A percentile compares a stretch with the other conserved stretches of the same genome.
Conservation (phyloP, 2,113 vertebrate genomes). For the Lichenostomus cassidix region DNA sequence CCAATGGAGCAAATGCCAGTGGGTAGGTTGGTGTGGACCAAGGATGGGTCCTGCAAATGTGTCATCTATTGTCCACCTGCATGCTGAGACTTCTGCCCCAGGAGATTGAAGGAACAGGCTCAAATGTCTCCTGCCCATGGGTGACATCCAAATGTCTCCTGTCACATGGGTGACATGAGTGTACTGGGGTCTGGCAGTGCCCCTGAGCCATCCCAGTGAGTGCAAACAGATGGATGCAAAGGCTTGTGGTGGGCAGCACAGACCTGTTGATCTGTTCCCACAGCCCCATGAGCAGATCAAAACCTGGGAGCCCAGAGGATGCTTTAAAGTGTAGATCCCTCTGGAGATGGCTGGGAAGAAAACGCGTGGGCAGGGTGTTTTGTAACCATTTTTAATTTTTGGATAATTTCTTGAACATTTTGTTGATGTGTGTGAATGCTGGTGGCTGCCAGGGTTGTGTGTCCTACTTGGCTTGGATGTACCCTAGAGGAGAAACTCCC, state of each 20-base stretch:
- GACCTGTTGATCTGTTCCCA: neutral
- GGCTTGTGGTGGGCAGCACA: neutral
- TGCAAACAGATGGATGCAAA: neutral
- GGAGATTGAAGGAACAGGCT: neutral
- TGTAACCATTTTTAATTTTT: neutral
- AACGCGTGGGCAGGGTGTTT: neutral
- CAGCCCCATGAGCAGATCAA: neutral
- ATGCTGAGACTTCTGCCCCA: neutral
- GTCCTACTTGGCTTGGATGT: neutral
- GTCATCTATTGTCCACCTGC: neutral
- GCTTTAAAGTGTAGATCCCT: neutral
- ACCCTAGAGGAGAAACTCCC: neutral
- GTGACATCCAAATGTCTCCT: neutral
- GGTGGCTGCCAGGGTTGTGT: rapidly evolving
- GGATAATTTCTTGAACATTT: neutral
- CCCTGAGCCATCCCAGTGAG: neutral
- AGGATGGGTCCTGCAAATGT: neutral
- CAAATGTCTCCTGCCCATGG: neutral
- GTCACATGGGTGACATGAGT: neutral
- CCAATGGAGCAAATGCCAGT: neutral
- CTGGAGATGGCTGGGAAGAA: neutral
- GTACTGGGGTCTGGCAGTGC: neutral
- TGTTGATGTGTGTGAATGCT: neutral
- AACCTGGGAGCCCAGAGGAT: neutral
- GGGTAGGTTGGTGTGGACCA: neutral